Evolutionary conservation across 2,797 vertebrate species (phyloP).

Genomic region (Anguilla anguilla): DNA sequence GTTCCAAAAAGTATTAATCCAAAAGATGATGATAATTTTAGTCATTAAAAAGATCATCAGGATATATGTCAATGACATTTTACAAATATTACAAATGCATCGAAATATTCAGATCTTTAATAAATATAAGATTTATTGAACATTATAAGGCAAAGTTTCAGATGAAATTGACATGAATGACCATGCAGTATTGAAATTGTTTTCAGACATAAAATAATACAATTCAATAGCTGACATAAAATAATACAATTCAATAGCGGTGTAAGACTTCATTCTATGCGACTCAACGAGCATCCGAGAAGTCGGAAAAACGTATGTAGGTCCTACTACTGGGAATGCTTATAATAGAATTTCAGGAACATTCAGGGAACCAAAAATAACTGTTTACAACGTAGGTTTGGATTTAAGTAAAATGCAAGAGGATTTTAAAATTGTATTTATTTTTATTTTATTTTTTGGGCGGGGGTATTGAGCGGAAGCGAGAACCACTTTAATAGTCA

Average conservation of each 20-base stretch:
- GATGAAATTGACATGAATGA: not conserved
- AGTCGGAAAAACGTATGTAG: too few species aligned
- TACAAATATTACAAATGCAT: too few species aligned
- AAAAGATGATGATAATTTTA: not conserved
- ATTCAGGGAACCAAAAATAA: not conserved
- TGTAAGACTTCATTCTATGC: not conserved
- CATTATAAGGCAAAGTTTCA: too few species aligned
- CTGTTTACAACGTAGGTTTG: not conserved
- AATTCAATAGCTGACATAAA: not conserved
- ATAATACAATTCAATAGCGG: not conserved
- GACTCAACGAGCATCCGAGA: too few species aligned
- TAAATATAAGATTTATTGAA: too few species aligned
- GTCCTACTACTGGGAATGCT: not conserved
- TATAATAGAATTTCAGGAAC: not conserved
- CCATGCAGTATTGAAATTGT: not conserved
- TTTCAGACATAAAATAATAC: not conserved
- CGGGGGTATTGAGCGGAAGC: not conserved
- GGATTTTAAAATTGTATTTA: not conserved
- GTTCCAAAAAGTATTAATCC: not conserved
- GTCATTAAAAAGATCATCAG: not conserved
- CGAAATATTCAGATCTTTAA: too few species aligned
- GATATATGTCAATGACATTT: too few species aligned
- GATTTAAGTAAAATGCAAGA: slow-evolving; percentile 29
- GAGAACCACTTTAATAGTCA: slow-evolving; percentile 40
- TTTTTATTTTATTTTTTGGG: not conserved